Base-by-base conservation (phyloP, 2,797 vertebrate genomes). In the Channallabes apus region DNA sequence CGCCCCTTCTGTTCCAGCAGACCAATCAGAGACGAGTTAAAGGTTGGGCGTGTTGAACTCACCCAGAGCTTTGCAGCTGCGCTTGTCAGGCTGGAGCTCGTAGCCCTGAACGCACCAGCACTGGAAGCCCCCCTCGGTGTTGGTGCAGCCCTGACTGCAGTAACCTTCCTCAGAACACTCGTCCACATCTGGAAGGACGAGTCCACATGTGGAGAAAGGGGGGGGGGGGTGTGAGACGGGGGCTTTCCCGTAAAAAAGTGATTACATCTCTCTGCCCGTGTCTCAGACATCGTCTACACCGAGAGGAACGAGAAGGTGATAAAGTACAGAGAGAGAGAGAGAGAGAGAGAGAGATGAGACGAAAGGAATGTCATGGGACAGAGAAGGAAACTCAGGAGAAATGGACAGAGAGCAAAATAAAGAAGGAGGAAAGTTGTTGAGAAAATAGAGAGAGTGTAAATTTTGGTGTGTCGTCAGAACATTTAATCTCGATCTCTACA, bases 11-110 rank as follows among this genome's bases (percentile, higher is more conserved):
- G 22, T 3, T 3, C 73, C 3, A 20, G 20, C n/a, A 29, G n/a
- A 32, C 12, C 46, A 76, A 29, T 76, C 46, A 76, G n/a, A 76
- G 9, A 14, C 14, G 4, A 51, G 71, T 46, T 51, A 15, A 7
- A 35, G 29, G 59, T 59, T n/a, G n/a, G n/a, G n/a, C n/a, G n/a
- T n/a, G n/a, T n/a, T 3, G 7, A 12, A 87, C 90, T 96, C 95
- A 99, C 98, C 98, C 85, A 99, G 91, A 85, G 98, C 98, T 93
- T 99, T 99, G 95, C 98, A 99, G 96, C 98, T 98, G 90, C 98
- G 97, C 90, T 97, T 98, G 92, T 99, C 98, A 0, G 98, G 98
- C 24, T 98, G 94, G 17, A 99, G 96, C 89, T 99, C 98, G 0
- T 99, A 99, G 91, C 98, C 98, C 67, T 97, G 96, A 80, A 99